Evolutionary conservation across 2,113 vertebrate genomes (phyloP), one percentile per base, ranked within the genome.

Genomic region (Potamarius usumacintae): DNA sequence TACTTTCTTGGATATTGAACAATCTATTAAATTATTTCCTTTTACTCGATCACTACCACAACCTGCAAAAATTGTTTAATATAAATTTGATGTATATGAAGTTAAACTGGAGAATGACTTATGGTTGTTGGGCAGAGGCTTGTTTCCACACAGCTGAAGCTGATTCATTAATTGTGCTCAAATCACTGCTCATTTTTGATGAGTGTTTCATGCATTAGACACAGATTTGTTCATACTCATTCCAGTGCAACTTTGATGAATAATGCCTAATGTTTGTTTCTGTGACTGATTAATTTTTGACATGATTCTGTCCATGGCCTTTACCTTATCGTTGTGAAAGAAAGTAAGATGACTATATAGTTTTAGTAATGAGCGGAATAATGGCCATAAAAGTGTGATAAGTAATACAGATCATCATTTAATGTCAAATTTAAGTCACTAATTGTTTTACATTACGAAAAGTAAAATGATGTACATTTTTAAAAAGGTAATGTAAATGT

Each of bases 331-430:
- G 82, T 76, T 63, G 8, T 85, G 30, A 12, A 50, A 72, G 53
- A 85, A 52, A 34, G 9, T 52, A 62, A 15, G 80, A 69, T 86
- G 15, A 60, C 67, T 53, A 50, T 77, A 62, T 34, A 87, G 30
- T 20, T 50, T 52, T 30, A 65, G 15, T 48, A n/a, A n/a, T 82
- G 63, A 65, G 55, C 30, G 88, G 58, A 48, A 50, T 48, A 65
- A 86, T 90, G 89, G 85, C 72, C 60, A 77, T 50, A 79, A 67
- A n/a, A 82, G 74, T 84, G 15, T 83, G 63, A 57, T 57, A 30
- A 55, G 7, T 17, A 57, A 55, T 55, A 53, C 14, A 78, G n/a
- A 55, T n/a, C 6, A n/a, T 27, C 52, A 52, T 25, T 11, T 50
- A 34, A 72, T 42, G 6, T 0, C 72, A 76, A 76, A 22, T 4